Conservation (phyloP, 35 echinoderm and acorn worm species). For the Heliocidaris erythrogramma region DNA sequence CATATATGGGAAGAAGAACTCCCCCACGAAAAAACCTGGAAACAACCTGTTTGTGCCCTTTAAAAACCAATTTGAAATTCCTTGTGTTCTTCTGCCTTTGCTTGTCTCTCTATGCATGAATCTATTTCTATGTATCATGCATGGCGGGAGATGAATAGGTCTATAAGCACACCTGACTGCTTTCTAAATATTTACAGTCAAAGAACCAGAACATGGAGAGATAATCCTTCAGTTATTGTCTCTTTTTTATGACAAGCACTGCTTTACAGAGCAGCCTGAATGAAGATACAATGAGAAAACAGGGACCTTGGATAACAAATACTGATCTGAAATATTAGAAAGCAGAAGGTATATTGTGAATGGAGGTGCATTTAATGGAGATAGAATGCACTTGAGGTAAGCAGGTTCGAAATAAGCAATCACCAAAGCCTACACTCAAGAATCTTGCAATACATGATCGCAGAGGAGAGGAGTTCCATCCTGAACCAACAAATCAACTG, state of each 20-base stretch:
- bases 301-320: background rate
- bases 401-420: too few relatives aligned
- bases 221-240: slow-evolving; percentile 17
- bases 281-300: background rate
- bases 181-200: slow-evolving; percentile 6
- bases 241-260: background rate
- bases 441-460: too few relatives aligned
- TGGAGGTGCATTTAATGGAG: too few relatives aligned
- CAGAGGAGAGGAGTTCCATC: too few relatives aligned
- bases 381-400: too few relatives aligned
- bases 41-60: background rate
- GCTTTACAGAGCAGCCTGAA: background rate
- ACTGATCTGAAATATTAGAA: background rate
- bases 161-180: background rate
- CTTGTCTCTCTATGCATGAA: background rate
- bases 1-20: background rate
- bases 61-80: background rate
- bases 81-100: background rate
- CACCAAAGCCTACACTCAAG: too few relatives aligned
- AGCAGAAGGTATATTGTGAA: too few relatives aligned
- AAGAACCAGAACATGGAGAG: background rate
- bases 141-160: background rate
- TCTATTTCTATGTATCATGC: background rate
- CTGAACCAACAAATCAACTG: too few relatives aligned
- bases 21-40: background rate